Percentiles rank a stretch among this genome's conserved stretches.
These are phyloP conservation scores for Drosophila aff. DNA, from an alignment of 1,140 invertebrate genomes.

Conservation along the genomic window DNA sequence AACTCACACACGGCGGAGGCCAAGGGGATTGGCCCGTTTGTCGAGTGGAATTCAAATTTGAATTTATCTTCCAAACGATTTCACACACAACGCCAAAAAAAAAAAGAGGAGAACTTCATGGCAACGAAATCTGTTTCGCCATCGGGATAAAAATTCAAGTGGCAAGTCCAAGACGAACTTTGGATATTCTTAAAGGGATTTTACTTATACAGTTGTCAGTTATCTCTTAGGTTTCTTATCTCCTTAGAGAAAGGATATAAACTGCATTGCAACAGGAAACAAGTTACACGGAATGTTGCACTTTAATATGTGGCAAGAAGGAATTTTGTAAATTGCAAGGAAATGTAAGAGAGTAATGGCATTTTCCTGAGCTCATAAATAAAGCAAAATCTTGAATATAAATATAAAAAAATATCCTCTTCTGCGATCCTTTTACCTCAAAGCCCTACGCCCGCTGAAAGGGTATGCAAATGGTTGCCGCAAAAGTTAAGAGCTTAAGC, in stretches of 20 bases:
- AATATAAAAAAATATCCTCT: not conserved
- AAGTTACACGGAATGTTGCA: not conserved
- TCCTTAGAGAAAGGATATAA: not conserved
- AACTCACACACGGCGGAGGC: conserved; percentile 11
- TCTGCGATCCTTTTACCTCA: not conserved
- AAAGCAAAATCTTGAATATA: no score
- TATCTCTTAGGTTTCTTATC: no score
- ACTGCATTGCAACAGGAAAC: not conserved
- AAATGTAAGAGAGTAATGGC: not conserved
- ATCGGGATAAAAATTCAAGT: conserved; percentile 14
- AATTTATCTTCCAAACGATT: conserved; percentile 75
- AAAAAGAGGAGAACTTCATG: conserved; percentile 22
- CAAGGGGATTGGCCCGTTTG: conserved; percentile 53
- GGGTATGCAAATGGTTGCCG: conserved; percentile 32
- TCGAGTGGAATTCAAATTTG: conserved; percentile 73
- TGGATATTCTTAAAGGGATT: conserved; percentile 7
- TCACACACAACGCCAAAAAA: conserved; percentile 53
- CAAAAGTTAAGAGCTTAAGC: conserved; percentile 51
- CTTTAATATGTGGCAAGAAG: no score
- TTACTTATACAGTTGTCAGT: no score
- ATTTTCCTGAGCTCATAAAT: not conserved
- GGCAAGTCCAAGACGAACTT: conserved; percentile 4
- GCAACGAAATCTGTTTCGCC: conserved; percentile 23
- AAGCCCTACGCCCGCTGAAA: conserved; percentile 1
- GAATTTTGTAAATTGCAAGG: not conserved